phyloP scores from a whole-genome alignment of 2,888 invertebrate species.

The Hybos culiciformis region DNA sequence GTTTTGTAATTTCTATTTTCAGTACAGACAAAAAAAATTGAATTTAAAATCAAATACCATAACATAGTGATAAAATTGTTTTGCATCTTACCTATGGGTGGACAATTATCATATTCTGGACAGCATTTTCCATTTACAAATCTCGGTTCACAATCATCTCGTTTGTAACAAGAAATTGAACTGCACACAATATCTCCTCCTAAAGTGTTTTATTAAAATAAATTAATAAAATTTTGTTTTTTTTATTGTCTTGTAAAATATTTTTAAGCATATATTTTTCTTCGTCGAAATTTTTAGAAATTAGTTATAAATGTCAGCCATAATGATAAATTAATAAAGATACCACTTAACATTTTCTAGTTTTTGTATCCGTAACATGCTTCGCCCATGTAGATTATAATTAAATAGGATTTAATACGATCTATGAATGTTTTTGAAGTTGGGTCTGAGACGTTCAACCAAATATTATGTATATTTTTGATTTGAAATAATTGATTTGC shows the following conservation, averaged over 20 bases:
- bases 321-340: no score
- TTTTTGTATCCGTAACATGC: no score
- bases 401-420: no score
- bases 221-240: neutral
- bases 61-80: neutral
- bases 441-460: no score
- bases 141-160: constrained; percentile 61
- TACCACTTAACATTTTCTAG: no score
- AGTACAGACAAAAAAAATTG: neutral
- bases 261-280: no score
- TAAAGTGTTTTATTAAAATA: constrained; percentile 12
- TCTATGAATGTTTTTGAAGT: no score
- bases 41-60: neutral
- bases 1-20: neutral
- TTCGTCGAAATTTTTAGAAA: no score
- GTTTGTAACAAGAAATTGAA: constrained; percentile 58
- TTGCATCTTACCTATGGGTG: constrained; percentile 43
- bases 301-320: no score
- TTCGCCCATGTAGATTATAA: no score
- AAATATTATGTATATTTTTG: no score
- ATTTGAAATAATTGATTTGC: no score
- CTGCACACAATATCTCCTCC: constrained; percentile 65
- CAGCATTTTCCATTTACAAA: constrained; percentile 63
- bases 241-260: neutral
- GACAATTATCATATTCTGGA: constrained; percentile 70